phyloP scores from a whole-genome alignment of 2,113 vertebrate genomes.

The Pogonocichla stellata region DNA sequence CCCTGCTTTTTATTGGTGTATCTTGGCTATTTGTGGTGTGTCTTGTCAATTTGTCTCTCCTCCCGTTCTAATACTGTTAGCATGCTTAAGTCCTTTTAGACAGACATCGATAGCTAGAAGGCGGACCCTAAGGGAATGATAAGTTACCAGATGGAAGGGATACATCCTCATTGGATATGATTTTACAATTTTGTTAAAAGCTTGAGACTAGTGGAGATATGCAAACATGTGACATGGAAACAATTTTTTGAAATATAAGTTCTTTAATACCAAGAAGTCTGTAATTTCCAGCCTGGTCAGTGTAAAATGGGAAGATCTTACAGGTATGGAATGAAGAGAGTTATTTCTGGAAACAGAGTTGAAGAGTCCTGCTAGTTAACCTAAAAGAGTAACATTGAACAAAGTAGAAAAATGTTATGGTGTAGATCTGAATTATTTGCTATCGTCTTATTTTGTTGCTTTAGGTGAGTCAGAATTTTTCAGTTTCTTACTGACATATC shows the following conservation, averaged over 20 bases:
- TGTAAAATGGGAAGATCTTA: background rate
- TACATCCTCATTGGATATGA: background rate
- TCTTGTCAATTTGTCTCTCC: background rate
- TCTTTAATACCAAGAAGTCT: background rate
- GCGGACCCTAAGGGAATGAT: background rate
- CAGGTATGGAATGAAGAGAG: background rate
- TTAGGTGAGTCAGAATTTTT: background rate
- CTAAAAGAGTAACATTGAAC: background rate
- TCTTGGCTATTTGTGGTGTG: background rate
- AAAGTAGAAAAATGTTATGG: background rate
- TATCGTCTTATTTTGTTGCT: background rate
- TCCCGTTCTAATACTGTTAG: background rate
- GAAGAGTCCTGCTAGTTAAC: background rate
- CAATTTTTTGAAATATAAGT: background rate
- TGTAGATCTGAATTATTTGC: background rate
- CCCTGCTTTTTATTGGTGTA: background rate
- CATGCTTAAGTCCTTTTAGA: background rate
- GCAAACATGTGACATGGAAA: background rate
- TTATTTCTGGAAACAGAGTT: background rate
- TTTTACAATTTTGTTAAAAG: background rate
- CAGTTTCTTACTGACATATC: background rate
- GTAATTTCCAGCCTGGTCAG: background rate
- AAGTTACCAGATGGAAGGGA: background rate
- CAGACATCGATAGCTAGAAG: background rate
- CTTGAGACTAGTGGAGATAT: background rate